Evolutionary conservation across 2,888 invertebrate genomes (phyloP).

Genomic region (Thyatira batis): DNA sequence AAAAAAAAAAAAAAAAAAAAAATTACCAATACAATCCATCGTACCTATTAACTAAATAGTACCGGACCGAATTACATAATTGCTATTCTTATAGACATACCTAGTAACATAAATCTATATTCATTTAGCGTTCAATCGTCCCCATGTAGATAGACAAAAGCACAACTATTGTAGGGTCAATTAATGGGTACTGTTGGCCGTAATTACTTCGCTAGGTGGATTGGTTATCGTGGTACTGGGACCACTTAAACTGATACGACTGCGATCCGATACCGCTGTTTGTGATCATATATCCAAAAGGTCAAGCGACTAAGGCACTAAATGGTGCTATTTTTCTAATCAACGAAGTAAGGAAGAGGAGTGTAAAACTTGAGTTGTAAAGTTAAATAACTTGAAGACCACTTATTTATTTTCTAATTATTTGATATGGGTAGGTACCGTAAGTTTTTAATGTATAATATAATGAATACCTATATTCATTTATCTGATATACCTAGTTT

Average conservation of each 20-base stretch:
- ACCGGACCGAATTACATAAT: background rate
- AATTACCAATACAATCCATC: no score
- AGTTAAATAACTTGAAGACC: no score
- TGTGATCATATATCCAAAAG: background rate
- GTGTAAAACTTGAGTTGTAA: background rate
- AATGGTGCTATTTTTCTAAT: background rate
- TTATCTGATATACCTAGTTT: no score
- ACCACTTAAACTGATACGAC: conserved; percentile 1
- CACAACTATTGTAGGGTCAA: background rate
- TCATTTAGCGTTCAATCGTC: background rate
- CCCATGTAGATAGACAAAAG: background rate
- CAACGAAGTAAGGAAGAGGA: background rate
- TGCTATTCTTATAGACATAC: background rate
- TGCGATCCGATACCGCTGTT: conserved; percentile 12
- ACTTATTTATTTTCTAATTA: no score
- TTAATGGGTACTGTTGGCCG: background rate
- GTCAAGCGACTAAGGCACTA: background rate
- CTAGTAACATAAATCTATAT: background rate
- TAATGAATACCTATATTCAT: no score
- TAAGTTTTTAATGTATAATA: no score
- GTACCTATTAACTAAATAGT: conserved; percentile 4
- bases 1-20: no score
- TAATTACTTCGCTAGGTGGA: background rate
- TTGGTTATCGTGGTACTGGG: background rate
- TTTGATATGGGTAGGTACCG: no score